phyloP scores from a whole-genome alignment of 2,888 invertebrate genomes.

The Eristalinus aeneus region DNA sequence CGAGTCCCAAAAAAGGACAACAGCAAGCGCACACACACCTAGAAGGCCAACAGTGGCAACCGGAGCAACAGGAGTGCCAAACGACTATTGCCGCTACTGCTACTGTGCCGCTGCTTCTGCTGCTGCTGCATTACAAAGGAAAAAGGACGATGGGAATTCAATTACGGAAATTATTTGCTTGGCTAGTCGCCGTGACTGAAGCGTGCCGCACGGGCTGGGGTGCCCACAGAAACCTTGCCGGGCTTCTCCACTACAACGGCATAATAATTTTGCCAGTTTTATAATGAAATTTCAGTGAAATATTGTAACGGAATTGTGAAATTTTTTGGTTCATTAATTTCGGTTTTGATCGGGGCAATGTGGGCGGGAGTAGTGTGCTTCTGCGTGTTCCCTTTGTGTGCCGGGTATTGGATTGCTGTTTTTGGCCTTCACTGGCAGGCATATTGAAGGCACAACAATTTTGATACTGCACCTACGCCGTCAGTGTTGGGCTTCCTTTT shows the following conservation, averaged over 20 bases:
- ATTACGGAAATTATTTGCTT: constrained; percentile 74
- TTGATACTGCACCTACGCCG: constrained; percentile 57
- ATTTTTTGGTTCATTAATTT: constrained; percentile 73
- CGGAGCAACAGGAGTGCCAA: constrained; percentile 6
- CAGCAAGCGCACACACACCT: neutral
- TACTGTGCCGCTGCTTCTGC: constrained; percentile 2
- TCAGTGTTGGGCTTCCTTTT: neutral
- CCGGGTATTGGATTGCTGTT: neutral
- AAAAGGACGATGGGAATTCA: constrained; percentile 72
- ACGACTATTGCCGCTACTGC: constrained; percentile 6
- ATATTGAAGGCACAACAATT: constrained; percentile 34
- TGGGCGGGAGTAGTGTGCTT: neutral
- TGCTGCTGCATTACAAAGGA: constrained; percentile 49
- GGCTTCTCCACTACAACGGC: constrained; percentile 53
- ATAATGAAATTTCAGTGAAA: constrained; percentile 74
- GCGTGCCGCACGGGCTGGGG: neutral
- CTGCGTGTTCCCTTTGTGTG: constrained; percentile 23
- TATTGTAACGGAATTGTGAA: constrained; percentile 73
- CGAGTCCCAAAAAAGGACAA: constrained; percentile 14
- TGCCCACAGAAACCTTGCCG: neutral
- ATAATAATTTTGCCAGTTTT: constrained; percentile 70
- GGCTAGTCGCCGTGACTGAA: constrained; percentile 67
- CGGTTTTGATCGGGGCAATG: constrained; percentile 61
- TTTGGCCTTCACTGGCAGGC: neutral
- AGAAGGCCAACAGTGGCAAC: constrained; percentile 2